These are phyloP conservation scores for Spicauda simplicius DNA, from an alignment of 2,888 invertebrate genomes.

Conservation along the genomic window DNA sequence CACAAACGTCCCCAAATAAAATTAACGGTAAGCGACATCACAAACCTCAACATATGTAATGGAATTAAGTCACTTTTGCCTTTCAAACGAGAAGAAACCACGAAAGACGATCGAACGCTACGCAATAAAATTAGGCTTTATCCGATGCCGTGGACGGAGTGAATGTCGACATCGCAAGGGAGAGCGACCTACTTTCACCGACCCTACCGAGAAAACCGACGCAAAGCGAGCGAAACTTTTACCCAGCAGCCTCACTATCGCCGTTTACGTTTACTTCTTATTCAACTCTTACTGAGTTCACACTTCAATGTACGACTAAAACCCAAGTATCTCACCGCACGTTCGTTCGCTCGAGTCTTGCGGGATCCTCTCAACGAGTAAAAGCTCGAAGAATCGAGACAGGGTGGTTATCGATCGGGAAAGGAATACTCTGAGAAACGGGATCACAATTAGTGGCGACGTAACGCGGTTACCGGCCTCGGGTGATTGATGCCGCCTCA, in stretches of 20 bases:
- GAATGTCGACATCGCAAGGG: constrained; percentile 66
- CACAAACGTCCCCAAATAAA: not conserved
- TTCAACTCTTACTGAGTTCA: constrained; percentile 55
- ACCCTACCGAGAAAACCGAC: constrained; percentile 49
- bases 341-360: constrained; percentile 48
- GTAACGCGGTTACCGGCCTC: constrained; percentile 65
- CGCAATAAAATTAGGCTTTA: constrained; percentile 80
- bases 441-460: constrained; percentile 74
- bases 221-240: constrained; percentile 40
- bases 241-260: constrained; percentile 53
- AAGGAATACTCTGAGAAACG: constrained; percentile 52
- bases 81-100: constrained; percentile 44
- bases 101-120: constrained; percentile 68
- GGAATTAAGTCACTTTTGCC: constrained; percentile 38
- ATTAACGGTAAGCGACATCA: not conserved
- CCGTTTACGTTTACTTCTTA: constrained; percentile 50
- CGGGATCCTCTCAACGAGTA: constrained; percentile 60
- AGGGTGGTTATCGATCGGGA: constrained; percentile 61
- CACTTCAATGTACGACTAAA: constrained; percentile 42
- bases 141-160: constrained; percentile 65
- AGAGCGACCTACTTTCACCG: constrained; percentile 72
- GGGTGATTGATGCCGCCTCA: constrained; percentile 60
- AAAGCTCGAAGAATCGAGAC: constrained; percentile 50
- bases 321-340: constrained; percentile 49
- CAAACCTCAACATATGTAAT: constrained; percentile 16